phyloP scores from a whole-genome alignment of 2,113 vertebrate genomes.

The Pholis gunnellus region DNA sequence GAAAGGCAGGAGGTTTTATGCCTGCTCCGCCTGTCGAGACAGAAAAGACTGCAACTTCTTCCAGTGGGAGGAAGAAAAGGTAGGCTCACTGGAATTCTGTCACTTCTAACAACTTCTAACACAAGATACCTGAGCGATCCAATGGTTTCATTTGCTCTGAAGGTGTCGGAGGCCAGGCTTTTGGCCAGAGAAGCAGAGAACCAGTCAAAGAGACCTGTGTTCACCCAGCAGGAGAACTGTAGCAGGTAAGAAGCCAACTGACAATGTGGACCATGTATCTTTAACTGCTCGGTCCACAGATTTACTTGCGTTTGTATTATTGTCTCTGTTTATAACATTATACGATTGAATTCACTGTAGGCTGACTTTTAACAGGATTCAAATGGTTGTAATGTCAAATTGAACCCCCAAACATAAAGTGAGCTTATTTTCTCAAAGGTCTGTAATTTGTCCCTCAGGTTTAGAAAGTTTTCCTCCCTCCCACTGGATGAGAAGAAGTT shows the following conservation, averaged over 20 bases:
- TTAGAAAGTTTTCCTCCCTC: conserved; percentile 84
- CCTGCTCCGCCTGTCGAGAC: conserved; percentile 95
- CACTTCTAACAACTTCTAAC: not conserved
- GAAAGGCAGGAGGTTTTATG: conserved; percentile 88
- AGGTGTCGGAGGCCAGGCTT: conserved; percentile 90
- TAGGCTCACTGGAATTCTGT: conserved; percentile 49
- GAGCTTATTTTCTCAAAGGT: not conserved
- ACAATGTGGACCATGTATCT: not conserved
- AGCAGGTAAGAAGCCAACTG: conserved; percentile 82
- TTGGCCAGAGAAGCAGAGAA: conserved; percentile 88
- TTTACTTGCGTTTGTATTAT: not conserved
- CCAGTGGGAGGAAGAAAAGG: conserved; percentile 97
- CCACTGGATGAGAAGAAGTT: conserved; percentile 86
- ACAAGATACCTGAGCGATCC: not conserved
- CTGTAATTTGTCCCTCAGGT: conserved; percentile 79
- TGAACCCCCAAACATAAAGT: not conserved
- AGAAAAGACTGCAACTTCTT: conserved; percentile 95
- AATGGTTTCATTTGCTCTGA: not conserved
- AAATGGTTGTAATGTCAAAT: not conserved
- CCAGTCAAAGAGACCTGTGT: conserved; percentile 79
- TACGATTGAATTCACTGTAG: not conserved
- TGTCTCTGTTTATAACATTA: not conserved
- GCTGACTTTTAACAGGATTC: not conserved
- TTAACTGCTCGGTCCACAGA: not conserved
- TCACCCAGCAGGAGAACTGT: conserved; percentile 86